Conservation (phyloP, 1,140 invertebrate genomes). For the Achroia grisella region DNA sequence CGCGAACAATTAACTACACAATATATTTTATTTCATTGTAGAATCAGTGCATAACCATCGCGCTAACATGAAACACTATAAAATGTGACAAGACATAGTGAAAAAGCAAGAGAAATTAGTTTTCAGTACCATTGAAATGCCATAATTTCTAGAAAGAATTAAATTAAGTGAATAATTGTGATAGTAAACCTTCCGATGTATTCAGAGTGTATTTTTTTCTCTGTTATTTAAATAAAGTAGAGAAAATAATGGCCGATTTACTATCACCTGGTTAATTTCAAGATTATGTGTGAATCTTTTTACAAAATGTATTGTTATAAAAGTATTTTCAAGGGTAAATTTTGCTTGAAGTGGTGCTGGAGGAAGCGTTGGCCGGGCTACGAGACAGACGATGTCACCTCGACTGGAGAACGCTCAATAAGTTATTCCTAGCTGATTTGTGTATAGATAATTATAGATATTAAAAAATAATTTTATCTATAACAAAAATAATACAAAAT, state of each 20-base stretch:
- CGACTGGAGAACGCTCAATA: slow-evolving; percentile 10
- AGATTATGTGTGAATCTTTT: slow-evolving; percentile 18
- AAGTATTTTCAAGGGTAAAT: slow-evolving; percentile 25
- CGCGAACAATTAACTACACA: slow-evolving; percentile 16
- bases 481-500: slow-evolving; percentile 34
- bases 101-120: slow-evolving; percentile 22
- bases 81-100: slow-evolving; percentile 36
- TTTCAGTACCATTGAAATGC: slow-evolving; percentile 15
- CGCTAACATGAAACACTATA: slow-evolving; percentile 17
- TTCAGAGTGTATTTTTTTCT: slow-evolving; percentile 6
- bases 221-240: slow-evolving; percentile 10
- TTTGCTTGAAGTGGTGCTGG: slow-evolving; percentile 62
- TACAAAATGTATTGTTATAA: slow-evolving; percentile 32
- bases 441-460: slow-evolving; percentile 9
- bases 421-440: slow-evolving; percentile 15
- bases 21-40: slow-evolving; percentile 7
- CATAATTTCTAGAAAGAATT: slow-evolving; percentile 13
- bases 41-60: slow-evolving; percentile 16
- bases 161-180: slow-evolving; percentile 19
- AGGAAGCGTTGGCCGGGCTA: slow-evolving; percentile 49
- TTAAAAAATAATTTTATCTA: slow-evolving; percentile 2
- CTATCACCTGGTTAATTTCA: slow-evolving; percentile 38
- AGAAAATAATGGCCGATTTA: slow-evolving; percentile 43
- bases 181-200: slow-evolving; percentile 16
- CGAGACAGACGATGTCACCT: slow-evolving; percentile 16